A percentile compares a stretch with the other conserved stretches of the same genome.
Conservation (phyloP, 1,140 invertebrate species). For the Procambarus clarkii region DNA sequence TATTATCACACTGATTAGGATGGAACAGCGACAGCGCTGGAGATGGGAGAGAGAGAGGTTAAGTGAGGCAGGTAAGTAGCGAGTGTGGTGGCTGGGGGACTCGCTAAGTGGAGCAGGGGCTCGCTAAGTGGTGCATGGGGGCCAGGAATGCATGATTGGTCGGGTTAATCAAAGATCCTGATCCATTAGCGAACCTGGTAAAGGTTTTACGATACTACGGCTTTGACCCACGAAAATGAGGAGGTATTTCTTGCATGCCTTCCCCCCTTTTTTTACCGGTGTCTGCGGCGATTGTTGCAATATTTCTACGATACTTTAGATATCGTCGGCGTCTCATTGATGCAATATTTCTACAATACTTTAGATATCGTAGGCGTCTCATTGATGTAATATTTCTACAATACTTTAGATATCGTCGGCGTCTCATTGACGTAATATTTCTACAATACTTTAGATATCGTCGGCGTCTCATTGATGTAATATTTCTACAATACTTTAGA, state of each 20-base stretch:
- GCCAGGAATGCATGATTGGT: not conserved
- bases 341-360: too few species aligned
- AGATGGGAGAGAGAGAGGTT: not conserved
- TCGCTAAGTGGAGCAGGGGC: not conserved
- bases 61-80: not conserved
- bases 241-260: not conserved
- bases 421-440: too few species aligned
- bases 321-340: too few species aligned
- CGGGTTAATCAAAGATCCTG: slow-evolving; percentile 5
- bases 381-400: too few species aligned
- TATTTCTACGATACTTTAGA: too few species aligned
- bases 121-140: not conserved
- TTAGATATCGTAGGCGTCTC: too few species aligned
- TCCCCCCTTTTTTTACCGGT: too few species aligned
- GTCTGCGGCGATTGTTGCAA: too few species aligned
- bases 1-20: not conserved
- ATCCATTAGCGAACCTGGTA: slow-evolving; percentile 5
- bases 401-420: too few species aligned
- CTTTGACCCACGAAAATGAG: not conserved
- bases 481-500: too few species aligned
- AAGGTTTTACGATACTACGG: not conserved
- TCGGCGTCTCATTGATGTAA: too few species aligned
- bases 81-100: not conserved
- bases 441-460: too few species aligned
- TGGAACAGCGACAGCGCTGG: not conserved